These are phyloP conservation scores for Hepsetus odoe DNA, from an alignment of 2,113 vertebrate species.

Conservation along the genomic window DNA sequence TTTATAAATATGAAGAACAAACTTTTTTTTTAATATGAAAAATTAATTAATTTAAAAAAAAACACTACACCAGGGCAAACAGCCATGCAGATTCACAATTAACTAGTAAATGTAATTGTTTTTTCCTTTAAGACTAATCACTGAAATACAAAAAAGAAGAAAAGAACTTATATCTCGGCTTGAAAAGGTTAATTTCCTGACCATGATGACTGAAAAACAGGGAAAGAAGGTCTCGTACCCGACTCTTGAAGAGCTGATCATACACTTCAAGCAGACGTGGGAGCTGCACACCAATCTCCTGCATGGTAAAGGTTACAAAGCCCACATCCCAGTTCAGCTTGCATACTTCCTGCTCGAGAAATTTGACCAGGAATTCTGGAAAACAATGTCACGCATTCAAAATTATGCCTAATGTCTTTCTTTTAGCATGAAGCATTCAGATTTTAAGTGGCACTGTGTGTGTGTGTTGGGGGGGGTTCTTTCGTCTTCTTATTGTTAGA, in stretches of 20 bases:
- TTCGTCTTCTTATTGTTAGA: not conserved
- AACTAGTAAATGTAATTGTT: too few relatives aligned
- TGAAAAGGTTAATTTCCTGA: too few relatives aligned
- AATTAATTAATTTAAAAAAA: too few relatives aligned
- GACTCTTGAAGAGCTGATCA: constrained; percentile 92
- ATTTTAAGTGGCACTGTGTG: too few relatives aligned
- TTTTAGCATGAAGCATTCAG: not conserved
- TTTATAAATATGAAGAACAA: too few relatives aligned
- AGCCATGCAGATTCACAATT: not conserved
- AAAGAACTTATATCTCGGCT: not conserved
- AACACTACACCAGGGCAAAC: too few relatives aligned
- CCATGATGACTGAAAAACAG: not conserved
- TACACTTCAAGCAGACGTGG: constrained; percentile 92
- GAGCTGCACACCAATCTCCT: constrained; percentile 90
- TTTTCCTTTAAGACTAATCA: not conserved
- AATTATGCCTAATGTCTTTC: too few relatives aligned
- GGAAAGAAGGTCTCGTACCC: constrained; percentile 73
- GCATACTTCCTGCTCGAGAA: constrained; percentile 93
- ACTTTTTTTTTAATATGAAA: too few relatives aligned
- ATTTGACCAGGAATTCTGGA: constrained; percentile 92
- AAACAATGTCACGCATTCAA: not conserved
- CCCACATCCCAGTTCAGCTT: constrained; percentile 90
- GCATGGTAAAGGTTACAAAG: constrained; percentile 92
- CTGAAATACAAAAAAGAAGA: not conserved
- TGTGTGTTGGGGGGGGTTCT: not conserved